Conservation (phyloP, 2,797 vertebrate species). For the Salarias fasciatus region DNA sequence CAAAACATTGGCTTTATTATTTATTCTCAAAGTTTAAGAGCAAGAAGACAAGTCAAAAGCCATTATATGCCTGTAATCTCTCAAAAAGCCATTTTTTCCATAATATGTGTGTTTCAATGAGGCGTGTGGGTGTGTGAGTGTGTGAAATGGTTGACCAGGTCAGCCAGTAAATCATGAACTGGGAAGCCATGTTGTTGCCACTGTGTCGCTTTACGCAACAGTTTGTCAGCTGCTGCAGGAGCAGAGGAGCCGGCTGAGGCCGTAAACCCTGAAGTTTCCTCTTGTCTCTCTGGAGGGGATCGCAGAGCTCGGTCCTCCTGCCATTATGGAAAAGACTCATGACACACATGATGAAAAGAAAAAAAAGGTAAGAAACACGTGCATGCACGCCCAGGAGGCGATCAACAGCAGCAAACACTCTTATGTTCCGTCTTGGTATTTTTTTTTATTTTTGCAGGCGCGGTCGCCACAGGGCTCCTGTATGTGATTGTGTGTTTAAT, state of each 20-base stretch:
- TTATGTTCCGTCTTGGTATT: no score
- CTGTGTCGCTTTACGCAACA: constrained; percentile 43
- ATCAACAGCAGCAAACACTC: constrained; percentile 36
- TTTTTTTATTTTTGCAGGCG: constrained; percentile 34
- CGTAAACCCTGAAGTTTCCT: constrained; percentile 53
- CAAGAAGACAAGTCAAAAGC: no score
- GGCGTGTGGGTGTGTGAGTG: not conserved
- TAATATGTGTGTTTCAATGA: not conserved
- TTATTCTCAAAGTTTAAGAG: no score
- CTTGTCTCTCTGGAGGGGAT: constrained; percentile 43
- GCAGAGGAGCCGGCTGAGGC: constrained; percentile 22
- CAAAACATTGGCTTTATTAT: no score
- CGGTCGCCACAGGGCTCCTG: constrained; percentile 42
- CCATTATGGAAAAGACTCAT: constrained; percentile 41
- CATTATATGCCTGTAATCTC: no score
- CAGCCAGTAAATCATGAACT: constrained; percentile 28
- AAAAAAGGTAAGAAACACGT: constrained; percentile 35
- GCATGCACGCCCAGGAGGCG: constrained; percentile 35
- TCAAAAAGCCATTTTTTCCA: no score
- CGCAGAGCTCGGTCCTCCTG: constrained; percentile 33
- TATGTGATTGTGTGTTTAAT: constrained; percentile 67
- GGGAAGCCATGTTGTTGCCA: constrained; percentile 17
- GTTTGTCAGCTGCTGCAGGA: constrained; percentile 40
- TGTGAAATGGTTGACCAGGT: constrained; percentile 20
- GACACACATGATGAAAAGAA: constrained; percentile 13